Evolutionary conservation across 1,140 invertebrate genomes (phyloP).

Genomic region (Odontomachus brunneus): DNA sequence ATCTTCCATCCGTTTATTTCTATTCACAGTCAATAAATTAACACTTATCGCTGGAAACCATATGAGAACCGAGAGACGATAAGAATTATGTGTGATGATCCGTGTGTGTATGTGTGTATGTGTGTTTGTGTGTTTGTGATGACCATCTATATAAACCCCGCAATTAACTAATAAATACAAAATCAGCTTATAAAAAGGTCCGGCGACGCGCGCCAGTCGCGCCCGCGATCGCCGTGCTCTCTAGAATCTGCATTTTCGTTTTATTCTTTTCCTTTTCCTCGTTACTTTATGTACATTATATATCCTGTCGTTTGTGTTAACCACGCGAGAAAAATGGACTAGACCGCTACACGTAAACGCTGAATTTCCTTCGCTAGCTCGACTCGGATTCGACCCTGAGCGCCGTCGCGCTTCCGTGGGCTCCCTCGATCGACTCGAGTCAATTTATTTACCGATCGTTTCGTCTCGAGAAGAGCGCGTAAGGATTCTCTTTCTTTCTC

Average conservation of each 20-base stretch:
- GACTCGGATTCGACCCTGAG: slow-evolving; percentile 55
- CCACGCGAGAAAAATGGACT: slow-evolving; percentile 73
- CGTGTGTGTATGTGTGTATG: not conserved
- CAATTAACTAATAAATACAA: slow-evolving; percentile 83
- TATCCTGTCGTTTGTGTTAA: slow-evolving; percentile 63
- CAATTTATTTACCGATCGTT: slow-evolving; percentile 47
- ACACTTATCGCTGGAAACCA: slow-evolving; percentile 80
- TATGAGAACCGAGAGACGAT: slow-evolving; percentile 77
- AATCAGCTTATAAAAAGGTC: slow-evolving; percentile 81
- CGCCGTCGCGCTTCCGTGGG: slow-evolving; percentile 14
- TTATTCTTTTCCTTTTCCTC: slow-evolving; percentile 20
- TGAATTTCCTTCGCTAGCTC: slow-evolving; percentile 61
- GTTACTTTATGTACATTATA: slow-evolving; percentile 70
- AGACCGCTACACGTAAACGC: slow-evolving; percentile 73
- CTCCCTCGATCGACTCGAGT: slow-evolving; percentile 37
- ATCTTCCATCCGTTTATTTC: slow-evolving; percentile 79
- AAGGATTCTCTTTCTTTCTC: too few relatives aligned
- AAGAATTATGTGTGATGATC: slow-evolving; percentile 74
- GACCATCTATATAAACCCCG: slow-evolving; percentile 71
- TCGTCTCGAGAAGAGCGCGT: slow-evolving; percentile 15
- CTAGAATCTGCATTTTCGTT: slow-evolving; percentile 36
- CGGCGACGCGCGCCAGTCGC: slow-evolving; percentile 50
- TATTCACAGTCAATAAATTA: slow-evolving; percentile 85
- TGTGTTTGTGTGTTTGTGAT: not conserved
- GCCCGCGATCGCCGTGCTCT: slow-evolving; percentile 50